A percentile compares a stretch with the other conserved stretches of the same genome.
phyloP scores from a whole-genome alignment of 1,140 invertebrate species.

The Hylyphantes graminicola region DNA sequence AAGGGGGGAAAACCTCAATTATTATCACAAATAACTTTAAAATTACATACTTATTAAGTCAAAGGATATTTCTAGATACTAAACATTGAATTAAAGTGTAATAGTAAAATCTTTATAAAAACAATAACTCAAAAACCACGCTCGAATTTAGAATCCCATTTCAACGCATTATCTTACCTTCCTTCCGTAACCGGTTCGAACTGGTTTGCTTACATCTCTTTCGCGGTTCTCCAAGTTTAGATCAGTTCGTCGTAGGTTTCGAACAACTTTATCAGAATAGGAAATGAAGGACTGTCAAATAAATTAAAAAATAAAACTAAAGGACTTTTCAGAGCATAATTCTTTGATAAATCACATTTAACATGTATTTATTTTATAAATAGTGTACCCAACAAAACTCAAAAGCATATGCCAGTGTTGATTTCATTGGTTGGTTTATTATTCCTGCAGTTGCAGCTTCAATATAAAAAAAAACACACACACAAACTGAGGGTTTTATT shows the following conservation, averaged over 20 bases:
- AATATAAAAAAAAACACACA: not conserved
- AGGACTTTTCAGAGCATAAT: not conserved
- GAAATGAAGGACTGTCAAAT: too few species aligned
- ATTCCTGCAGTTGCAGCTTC: conserved; percentile 24
- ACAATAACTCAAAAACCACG: conserved; percentile 53
- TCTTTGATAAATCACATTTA: not conserved
- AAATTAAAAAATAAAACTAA: not conserved
- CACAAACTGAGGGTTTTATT: not conserved
- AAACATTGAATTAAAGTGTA: not conserved
- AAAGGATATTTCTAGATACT: conserved; percentile 4
- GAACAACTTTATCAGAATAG: not conserved
- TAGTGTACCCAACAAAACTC: conserved; percentile 29
- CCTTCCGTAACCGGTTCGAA: conserved; percentile 57
- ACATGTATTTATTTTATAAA: not conserved
- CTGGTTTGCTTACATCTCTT: conserved; percentile 58
- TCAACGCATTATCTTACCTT: conserved; percentile 35
- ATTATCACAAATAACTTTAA: conserved; percentile 2
- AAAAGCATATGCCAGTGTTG: conserved; percentile 46
- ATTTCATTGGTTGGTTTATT: conserved; percentile 26
- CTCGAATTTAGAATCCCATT: conserved; percentile 56
- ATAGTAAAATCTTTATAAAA: conserved; percentile 33
- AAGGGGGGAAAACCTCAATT: not conserved
- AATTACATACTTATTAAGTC: not conserved
- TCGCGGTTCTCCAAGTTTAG: conserved; percentile 42
- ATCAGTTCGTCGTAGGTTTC: not conserved